Evolutionary conservation across 1,140 invertebrate species (phyloP).

Genomic region (Polypedilum pembai): DNA sequence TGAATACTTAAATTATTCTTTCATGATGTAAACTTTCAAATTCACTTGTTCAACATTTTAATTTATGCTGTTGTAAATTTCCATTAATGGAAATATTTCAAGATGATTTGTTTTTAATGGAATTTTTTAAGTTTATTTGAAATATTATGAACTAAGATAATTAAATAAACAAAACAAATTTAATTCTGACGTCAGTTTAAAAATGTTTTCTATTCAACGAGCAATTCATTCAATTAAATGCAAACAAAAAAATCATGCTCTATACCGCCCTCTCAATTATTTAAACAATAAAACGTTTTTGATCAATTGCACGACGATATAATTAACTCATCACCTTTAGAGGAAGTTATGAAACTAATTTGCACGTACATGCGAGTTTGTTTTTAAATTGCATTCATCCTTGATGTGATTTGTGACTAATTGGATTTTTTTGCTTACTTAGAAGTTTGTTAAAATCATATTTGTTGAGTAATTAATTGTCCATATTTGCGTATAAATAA

Average conservation of each 20-base stretch:
- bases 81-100: too few species aligned
- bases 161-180: background rate
- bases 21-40: too few species aligned
- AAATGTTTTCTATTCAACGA: background rate
- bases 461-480: too few species aligned
- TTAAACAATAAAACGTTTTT: too few species aligned
- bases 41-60: too few species aligned
- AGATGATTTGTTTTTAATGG: too few species aligned
- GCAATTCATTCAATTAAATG: background rate
- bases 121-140: background rate
- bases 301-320: background rate
- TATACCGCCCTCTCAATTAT: background rate
- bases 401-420: too few species aligned
- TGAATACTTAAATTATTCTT: too few species aligned
- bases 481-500: too few species aligned
- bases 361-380: background rate
- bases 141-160: background rate
- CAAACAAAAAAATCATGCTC: background rate
- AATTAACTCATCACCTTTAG: constrained; percentile 12
- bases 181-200: background rate
- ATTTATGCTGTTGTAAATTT: too few species aligned
- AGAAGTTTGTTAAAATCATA: too few species aligned
- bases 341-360: constrained; percentile 19
- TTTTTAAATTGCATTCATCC: background rate
- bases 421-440: too few species aligned